Conservation (phyloP, 2,113 vertebrate species). For the Oncorhynchus keta region DNA sequence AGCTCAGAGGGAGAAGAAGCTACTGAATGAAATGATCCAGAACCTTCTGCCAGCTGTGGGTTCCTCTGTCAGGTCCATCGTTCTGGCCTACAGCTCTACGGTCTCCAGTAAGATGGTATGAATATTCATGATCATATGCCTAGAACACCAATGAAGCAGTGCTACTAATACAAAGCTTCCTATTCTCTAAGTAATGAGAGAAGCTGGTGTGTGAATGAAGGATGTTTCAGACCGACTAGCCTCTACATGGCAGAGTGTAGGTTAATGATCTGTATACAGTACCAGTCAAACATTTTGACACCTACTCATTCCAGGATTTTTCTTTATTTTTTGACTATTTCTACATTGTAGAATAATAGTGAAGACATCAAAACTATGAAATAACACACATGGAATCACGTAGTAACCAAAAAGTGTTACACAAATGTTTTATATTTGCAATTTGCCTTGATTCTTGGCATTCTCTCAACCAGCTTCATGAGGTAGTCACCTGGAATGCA, state of each 20-base stretch:
- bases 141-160: not conserved
- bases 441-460: too few relatives aligned
- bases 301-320: too few relatives aligned
- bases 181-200: not conserved
- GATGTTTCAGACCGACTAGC: not conserved
- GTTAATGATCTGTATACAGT: not conserved
- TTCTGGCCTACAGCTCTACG: slow-evolving; percentile 91
- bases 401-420: too few relatives aligned
- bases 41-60: slow-evolving; percentile 87
- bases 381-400: too few relatives aligned
- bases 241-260: not conserved
- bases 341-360: too few relatives aligned
- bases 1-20: slow-evolving; percentile 86
- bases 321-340: too few relatives aligned
- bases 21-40: slow-evolving; percentile 91
- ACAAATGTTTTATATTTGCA: too few relatives aligned
- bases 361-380: too few relatives aligned
- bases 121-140: not conserved
- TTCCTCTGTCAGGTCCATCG: slow-evolving; percentile 86
- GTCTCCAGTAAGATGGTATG: slow-evolving; percentile 95
- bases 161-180: not conserved
- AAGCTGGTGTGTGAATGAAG: too few relatives aligned
- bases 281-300: too few relatives aligned
- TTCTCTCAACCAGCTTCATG: too few relatives aligned
- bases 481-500: too few relatives aligned